These are phyloP conservation scores for Amazona finschi DNA, from an alignment of 2,797 vertebrate species.

Conservation along the genomic window DNA sequence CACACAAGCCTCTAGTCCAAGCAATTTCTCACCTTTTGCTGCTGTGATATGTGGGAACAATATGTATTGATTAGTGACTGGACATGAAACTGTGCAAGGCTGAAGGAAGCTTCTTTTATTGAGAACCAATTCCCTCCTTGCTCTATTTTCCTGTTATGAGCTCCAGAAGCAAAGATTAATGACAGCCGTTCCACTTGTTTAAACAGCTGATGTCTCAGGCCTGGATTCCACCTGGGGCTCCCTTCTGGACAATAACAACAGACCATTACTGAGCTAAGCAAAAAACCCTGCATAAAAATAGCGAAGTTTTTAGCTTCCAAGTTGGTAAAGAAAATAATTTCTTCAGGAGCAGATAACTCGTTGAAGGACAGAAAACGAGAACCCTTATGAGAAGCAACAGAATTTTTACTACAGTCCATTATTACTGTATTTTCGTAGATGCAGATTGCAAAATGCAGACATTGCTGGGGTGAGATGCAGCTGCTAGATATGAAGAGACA, in stretches of 20 bases:
- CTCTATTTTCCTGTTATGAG: conserved; percentile 65
- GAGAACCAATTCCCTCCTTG: conserved; percentile 61
- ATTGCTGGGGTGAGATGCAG: background rate
- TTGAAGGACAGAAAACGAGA: background rate
- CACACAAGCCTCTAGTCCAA: background rate
- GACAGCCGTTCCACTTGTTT: conserved; percentile 57
- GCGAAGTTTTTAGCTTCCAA: conserved; percentile 32
- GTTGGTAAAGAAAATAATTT: conserved; percentile 22
- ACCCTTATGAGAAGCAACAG: background rate
- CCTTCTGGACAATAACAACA: conserved; percentile 56
- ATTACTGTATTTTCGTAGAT: background rate
- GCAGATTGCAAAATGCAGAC: background rate
- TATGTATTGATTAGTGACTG: conserved; percentile 66
- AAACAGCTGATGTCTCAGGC: conserved; percentile 66
- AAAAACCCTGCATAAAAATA: background rate
- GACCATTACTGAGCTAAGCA: conserved; percentile 11
- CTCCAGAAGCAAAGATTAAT: conserved; percentile 68
- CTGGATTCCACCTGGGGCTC: conserved; percentile 58
- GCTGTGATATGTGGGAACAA: conserved; percentile 59
- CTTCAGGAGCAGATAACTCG: background rate
- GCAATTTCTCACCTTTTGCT: conserved; percentile 46
- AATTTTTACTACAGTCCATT: background rate
- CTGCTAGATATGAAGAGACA: background rate
- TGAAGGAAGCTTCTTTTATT: conserved; percentile 65
- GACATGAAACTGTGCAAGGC: conserved; percentile 55